Percentiles rank a stretch among this genome's conserved stretches.
These are phyloP conservation scores for Megalops atlanticus DNA, from an alignment of 2,113 vertebrate genomes.

Conservation along the genomic window DNA sequence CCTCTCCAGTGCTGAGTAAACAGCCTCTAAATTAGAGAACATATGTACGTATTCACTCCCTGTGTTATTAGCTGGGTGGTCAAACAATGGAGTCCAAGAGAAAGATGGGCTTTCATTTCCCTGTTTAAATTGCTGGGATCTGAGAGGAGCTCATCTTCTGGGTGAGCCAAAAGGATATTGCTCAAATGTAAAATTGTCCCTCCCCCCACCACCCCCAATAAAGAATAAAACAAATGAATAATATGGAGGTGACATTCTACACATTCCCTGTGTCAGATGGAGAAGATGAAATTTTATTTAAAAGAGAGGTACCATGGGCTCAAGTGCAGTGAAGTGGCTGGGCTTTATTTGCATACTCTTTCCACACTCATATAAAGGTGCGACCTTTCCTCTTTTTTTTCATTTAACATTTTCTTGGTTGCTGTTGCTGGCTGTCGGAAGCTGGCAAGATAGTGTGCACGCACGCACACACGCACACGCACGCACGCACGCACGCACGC, in stretches of 20 bases:
- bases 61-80: slow-evolving; percentile 83
- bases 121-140: slow-evolving; percentile 82
- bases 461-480: no score
- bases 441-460: no score
- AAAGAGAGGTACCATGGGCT: not conserved
- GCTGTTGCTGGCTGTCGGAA: no score
- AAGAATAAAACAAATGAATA: slow-evolving; percentile 29
- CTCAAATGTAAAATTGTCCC: slow-evolving; percentile 39
- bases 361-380: no score
- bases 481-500: no score
- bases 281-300: slow-evolving; percentile 23
- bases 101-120: slow-evolving; percentile 81
- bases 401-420: no score
- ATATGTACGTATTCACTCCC: slow-evolving; percentile 82
- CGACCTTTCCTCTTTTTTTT: no score
- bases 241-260: slow-evolving; percentile 32
- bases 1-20: slow-evolving; percentile 84
- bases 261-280: not conserved
- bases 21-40: slow-evolving; percentile 89
- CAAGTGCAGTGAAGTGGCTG: slow-evolving; percentile 12
- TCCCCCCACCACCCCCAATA: not conserved
- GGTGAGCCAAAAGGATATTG: slow-evolving; percentile 11
- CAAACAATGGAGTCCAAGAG: slow-evolving; percentile 80
- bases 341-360: no score
- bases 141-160: slow-evolving; percentile 19